Percentiles rank a stretch among this genome's conserved stretches.
These are phyloP conservation scores for Nomada goodeniana DNA, from an alignment of 2,888 invertebrate species.

Conservation along the genomic window DNA sequence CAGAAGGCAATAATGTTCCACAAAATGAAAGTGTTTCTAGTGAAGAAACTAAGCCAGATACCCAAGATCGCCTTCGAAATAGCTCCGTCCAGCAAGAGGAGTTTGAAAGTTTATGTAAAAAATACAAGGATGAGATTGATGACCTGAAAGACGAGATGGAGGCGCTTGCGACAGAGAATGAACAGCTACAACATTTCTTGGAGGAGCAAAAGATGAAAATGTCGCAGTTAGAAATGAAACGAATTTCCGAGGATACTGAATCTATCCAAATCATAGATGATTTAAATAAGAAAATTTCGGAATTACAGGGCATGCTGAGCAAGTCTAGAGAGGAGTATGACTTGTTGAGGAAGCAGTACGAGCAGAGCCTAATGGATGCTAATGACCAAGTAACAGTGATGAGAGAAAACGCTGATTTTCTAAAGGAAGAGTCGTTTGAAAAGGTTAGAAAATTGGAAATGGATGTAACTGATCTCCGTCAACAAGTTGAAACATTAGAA, in stretches of 20 bases:
- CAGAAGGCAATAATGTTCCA: background rate
- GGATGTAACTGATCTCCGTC: slow-evolving; percentile 56
- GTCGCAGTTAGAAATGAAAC: slow-evolving; percentile 68
- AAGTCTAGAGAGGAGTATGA: slow-evolving; percentile 74
- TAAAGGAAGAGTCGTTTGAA: slow-evolving; percentile 71
- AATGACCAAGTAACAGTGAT: slow-evolving; percentile 74
- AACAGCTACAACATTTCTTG: slow-evolving; percentile 86
- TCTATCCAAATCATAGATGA: slow-evolving; percentile 65
- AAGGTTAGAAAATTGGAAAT: slow-evolving; percentile 67
- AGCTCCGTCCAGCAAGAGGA: slow-evolving; percentile 31
- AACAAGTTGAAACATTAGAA: slow-evolving; percentile 56
- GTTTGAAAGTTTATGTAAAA: slow-evolving; percentile 55
- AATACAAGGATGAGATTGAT: slow-evolving; percentile 82
- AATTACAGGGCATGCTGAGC: slow-evolving; percentile 64
- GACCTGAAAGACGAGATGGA: slow-evolving; percentile 86
- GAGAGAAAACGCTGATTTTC: slow-evolving; percentile 69
- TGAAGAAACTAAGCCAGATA: background rate
- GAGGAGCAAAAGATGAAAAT: slow-evolving; percentile 85
- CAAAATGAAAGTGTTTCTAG: background rate
- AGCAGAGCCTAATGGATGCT: slow-evolving; percentile 76
- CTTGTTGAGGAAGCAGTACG: slow-evolving; percentile 71
- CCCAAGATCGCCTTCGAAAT: background rate
- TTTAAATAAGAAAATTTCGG: slow-evolving; percentile 67
- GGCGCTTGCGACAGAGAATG: slow-evolving; percentile 87
- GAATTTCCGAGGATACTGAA: slow-evolving; percentile 56